These are phyloP conservation scores for Drosophila sucinea DNA, from an alignment of 1,140 invertebrate species.

Conservation along the genomic window DNA sequence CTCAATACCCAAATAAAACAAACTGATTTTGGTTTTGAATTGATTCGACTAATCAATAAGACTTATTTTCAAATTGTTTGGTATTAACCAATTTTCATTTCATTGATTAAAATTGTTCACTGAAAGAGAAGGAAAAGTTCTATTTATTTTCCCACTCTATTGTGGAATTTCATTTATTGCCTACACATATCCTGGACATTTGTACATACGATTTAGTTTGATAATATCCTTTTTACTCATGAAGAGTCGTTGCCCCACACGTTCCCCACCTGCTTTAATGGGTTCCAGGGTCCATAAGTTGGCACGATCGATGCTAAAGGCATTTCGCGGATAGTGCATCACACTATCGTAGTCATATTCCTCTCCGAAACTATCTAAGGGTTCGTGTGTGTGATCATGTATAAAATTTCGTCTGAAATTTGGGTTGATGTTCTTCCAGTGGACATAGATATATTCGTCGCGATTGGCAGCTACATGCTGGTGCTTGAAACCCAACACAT, in stretches of 20 bases:
- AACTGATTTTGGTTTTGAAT: no score
- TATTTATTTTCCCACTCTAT: neutral
- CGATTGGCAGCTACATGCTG: slow-evolving; percentile 86
- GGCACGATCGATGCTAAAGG: slow-evolving; percentile 87
- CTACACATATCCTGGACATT: slow-evolving; percentile 29
- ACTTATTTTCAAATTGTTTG: no score
- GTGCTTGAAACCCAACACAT: slow-evolving; percentile 85
- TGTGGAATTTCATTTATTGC: neutral
- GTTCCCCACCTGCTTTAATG: neutral
- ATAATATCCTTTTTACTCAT: slow-evolving; percentile 43
- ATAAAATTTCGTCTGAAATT: slow-evolving; percentile 84
- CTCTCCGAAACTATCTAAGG: slow-evolving; percentile 83
- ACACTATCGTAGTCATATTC: slow-evolving; percentile 88
- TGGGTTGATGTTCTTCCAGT: slow-evolving; percentile 85
- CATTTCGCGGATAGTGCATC: slow-evolving; percentile 89
- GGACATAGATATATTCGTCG: slow-evolving; percentile 85
- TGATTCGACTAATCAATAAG: no score
- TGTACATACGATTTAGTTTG: slow-evolving; percentile 84
- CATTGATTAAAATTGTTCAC: no score
- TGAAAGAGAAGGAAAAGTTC: no score
- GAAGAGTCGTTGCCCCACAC: slow-evolving; percentile 85
- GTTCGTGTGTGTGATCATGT: slow-evolving; percentile 82
- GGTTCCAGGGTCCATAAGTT: slow-evolving; percentile 86
- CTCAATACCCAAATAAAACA: no score
- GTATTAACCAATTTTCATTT: no score